phyloP scores from a whole-genome alignment of 2,888 invertebrate genomes.

The Papilio gigon region DNA sequence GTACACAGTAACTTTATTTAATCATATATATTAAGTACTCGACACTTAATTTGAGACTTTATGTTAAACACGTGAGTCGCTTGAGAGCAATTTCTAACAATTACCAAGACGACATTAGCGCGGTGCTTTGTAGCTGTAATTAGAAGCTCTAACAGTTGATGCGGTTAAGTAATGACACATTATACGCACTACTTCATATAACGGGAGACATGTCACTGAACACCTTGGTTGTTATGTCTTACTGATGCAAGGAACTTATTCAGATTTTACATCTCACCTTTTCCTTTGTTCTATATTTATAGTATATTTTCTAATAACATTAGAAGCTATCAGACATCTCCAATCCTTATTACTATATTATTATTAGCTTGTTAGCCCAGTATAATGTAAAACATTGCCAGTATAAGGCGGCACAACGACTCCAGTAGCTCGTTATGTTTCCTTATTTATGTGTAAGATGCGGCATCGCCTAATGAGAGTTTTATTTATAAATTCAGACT shows the following conservation, averaged over 20 bases:
- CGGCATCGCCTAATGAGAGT: constrained; percentile 76
- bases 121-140: constrained; percentile 32
- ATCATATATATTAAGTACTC: background rate
- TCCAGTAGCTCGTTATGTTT: constrained; percentile 49
- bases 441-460: constrained; percentile 70
- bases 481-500: constrained; percentile 76
- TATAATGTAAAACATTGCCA: constrained; percentile 4
- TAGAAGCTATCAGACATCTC: no score
- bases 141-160: constrained; percentile 21
- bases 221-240: background rate
- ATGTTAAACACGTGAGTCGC: constrained; percentile 30
- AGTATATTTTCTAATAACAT: no score
- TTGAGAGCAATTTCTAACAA: constrained; percentile 31
- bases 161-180: constrained; percentile 26
- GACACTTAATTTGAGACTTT: constrained; percentile 3
- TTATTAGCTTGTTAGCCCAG: background rate
- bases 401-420: constrained; percentile 22
- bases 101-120: constrained; percentile 34
- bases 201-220: background rate
- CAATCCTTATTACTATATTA: background rate
- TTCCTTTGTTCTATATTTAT: no score
- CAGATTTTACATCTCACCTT: no score
- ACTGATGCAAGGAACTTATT: background rate
- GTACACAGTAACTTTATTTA: constrained; percentile 1
- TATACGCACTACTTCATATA: constrained; percentile 21